Evolutionary conservation across 2,888 invertebrate species (phyloP), one percentile per base, ranked within the genome.

Genomic region (Microplitis deprimator): DNA sequence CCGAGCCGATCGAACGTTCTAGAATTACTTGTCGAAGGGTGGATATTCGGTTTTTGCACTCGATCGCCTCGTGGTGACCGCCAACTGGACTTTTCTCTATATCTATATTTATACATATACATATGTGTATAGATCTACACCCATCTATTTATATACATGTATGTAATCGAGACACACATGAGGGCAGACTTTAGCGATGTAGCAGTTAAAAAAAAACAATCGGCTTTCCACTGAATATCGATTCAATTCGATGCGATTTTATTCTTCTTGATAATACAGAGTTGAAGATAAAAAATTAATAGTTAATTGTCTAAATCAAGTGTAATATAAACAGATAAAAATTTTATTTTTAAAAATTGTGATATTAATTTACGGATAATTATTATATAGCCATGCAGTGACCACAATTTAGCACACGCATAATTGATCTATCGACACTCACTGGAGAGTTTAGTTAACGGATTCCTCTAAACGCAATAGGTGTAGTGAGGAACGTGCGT

Each of bases 1-100:
- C 81, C 81, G 82, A 82, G 82, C 81, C 83, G 80, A 79, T 81
- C 75, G 81, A 82, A 80, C 72, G 68, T 73, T 79, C 61, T 77
- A 75, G 75, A 75, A 70, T 74, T 70, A 71, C 75, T 73, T 64
- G 68, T 68, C 67, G 69, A 72, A 72, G 75, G 77, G 70, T 76
- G 67, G 73, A 68, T 71, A 60, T 71, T 76, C 73, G 29, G 75
- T 77, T 80, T 75, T 80, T 80, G 50, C 60, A 62, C 68, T 64
- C 29, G 68, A 67, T 68, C 59, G 61, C 77, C 67, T 60, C 62
- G 73, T 72, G 73, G 77, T 40, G 29, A 20, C 65, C 38, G 65
- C 13, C 65, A 50, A 17, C 6, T 40, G 39, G 7, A 40, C 41
- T 68, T 13, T 50, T 50, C 50, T 50, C 50, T 50, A 50, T 20